Percentiles rank a stretch among this genome's conserved stretches.
Evolutionary conservation across 2,113 vertebrate species (phyloP).

Genomic region (Lates calcarifer): DNA sequence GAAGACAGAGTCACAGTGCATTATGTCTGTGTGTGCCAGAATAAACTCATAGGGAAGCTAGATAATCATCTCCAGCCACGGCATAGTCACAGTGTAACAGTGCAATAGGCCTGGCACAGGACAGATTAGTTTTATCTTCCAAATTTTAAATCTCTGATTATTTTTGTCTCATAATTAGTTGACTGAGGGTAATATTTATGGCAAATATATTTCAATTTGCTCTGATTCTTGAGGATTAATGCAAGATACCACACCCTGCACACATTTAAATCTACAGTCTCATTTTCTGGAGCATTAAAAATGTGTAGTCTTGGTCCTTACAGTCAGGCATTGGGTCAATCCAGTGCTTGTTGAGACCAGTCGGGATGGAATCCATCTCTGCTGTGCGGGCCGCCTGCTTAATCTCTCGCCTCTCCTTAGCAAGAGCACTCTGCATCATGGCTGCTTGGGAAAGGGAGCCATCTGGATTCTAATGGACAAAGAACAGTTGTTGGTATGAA

Average conservation of each 20-base stretch:
- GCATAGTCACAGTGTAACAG: constrained; percentile 30
- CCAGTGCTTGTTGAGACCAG: constrained; percentile 96
- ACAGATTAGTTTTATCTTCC: constrained; percentile 20
- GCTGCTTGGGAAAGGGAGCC: constrained; percentile 96
- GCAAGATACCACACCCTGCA: too few species aligned
- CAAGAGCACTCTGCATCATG: constrained; percentile 96
- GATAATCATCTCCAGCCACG: constrained; percentile 73
- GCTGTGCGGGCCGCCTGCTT: constrained; percentile 93
- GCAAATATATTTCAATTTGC: background rate
- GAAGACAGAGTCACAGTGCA: constrained; percentile 51
- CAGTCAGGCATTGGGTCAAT: constrained; percentile 95
- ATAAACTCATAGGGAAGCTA: constrained; percentile 56
- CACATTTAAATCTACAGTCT: background rate
- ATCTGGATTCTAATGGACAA: constrained; percentile 89
- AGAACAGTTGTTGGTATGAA: background rate
- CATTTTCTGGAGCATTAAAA: background rate
- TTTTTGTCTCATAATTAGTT: background rate
- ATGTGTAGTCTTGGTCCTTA: constrained; percentile 62
- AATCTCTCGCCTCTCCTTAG: constrained; percentile 92
- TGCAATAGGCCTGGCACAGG: constrained; percentile 41
- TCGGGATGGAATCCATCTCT: constrained; percentile 96
- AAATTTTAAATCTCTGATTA: background rate
- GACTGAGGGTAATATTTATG: background rate
- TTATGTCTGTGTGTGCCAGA: constrained; percentile 51
- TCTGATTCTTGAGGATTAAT: too few species aligned